A percentile compares a stretch with the other conserved stretches of the same genome.
These are phyloP conservation scores for Platerodrilus igneus DNA, from an alignment of 2,888 invertebrate species.

Conservation along the genomic window DNA sequence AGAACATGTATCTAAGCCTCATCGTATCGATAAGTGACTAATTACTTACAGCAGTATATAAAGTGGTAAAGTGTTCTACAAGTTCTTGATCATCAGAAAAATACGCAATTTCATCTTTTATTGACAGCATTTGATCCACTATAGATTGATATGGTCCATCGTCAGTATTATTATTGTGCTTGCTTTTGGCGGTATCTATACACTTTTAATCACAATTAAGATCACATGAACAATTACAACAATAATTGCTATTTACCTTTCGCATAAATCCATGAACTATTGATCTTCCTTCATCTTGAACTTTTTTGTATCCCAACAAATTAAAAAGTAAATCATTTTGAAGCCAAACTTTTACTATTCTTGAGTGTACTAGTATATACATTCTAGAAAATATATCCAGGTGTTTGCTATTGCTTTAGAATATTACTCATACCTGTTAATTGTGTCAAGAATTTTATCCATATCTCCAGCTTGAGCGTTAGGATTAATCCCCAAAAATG, in stretches of 20 bases:
- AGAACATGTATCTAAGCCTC: constrained; percentile 22
- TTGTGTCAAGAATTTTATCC: not conserved
- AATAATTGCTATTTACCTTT: not conserved
- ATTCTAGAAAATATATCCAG: constrained; percentile 10
- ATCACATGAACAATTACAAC: not conserved
- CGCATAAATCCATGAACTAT: not conserved
- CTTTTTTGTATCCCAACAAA: not conserved
- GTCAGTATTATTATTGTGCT: not conserved
- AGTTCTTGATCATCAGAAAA: not conserved
- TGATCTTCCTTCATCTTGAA: not conserved
- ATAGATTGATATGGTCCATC: not conserved
- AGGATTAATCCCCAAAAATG: constrained; percentile 6
- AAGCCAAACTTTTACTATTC: not conserved
- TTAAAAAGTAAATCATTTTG: not conserved
- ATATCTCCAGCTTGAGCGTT: constrained; percentile 14
- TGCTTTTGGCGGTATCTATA: not conserved
- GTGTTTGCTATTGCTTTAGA: too few relatives aligned
- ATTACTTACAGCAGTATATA: constrained; percentile 34
- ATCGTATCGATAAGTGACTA: not conserved
- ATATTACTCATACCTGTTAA: not conserved
- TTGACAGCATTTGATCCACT: not conserved
- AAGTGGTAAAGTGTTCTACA: constrained; percentile 25
- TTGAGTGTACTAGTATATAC: constrained; percentile 2
- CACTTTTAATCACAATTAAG: too few relatives aligned
- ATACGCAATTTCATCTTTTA: not conserved